Evolutionary conservation across 2,113 vertebrate genomes (phyloP).

Genomic region (Cyanoliseus patagonus): DNA sequence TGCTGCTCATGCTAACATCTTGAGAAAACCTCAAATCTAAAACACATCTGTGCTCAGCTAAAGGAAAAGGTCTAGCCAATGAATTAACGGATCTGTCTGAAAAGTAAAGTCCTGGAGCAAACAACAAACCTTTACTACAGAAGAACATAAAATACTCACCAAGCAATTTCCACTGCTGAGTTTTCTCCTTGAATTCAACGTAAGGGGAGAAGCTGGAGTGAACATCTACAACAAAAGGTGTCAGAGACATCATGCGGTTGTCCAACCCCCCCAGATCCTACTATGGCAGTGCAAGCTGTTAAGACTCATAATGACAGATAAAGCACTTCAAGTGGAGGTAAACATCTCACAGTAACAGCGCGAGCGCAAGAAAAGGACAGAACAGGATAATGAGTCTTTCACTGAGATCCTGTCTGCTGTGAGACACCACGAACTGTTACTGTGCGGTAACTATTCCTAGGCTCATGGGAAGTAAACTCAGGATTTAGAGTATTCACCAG

Average conservation of each 20-base stretch:
- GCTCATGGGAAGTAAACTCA: not conserved
- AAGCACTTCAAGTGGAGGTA: not conserved
- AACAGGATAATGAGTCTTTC: not conserved
- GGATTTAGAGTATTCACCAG: not conserved
- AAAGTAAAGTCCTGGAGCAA: not conserved
- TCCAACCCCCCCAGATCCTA: not conserved
- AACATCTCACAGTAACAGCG: not conserved
- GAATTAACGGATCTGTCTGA: not conserved
- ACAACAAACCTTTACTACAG: not conserved
- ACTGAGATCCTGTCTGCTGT: not conserved
- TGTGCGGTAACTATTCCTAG: not conserved
- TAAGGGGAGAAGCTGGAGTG: constrained; percentile 90
- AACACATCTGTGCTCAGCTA: not conserved
- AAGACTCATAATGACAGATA: not conserved
- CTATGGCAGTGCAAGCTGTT: not conserved
- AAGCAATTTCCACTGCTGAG: constrained; percentile 93
- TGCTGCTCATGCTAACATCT: not conserved
- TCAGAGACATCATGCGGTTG: not conserved
- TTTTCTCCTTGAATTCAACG: constrained; percentile 91
- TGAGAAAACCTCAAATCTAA: not conserved
- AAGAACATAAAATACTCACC: constrained; percentile 74
- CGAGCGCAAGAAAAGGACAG: not conserved
- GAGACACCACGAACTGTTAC: not conserved
- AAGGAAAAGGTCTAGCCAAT: not conserved
- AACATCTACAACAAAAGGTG: constrained; percentile 65